Conservation (phyloP, 1,140 invertebrate genomes). For the Brachionus asplanchnoidis region DNA sequence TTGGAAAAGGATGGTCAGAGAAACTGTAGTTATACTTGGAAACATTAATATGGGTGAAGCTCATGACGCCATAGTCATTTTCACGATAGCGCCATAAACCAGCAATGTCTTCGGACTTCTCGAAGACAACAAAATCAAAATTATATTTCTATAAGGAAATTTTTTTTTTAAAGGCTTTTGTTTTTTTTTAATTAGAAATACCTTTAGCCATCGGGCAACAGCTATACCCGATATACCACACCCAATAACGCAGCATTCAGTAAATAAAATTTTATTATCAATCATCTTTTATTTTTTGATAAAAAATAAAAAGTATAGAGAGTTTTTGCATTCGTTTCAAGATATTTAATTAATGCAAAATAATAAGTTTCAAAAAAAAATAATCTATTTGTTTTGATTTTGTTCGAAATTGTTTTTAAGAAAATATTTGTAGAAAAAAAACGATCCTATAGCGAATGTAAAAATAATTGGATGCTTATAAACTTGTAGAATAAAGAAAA, state of each 20-base stretch:
- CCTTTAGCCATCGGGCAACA: conserved; percentile 50
- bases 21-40: conserved; percentile 55
- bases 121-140: conserved; percentile 47
- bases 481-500: neutral
- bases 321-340: neutral
- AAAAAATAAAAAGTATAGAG: neutral
- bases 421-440: conserved; percentile 4
- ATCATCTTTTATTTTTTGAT: conserved; percentile 5
- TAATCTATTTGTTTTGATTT: conserved; percentile 10
- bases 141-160: conserved; percentile 22
- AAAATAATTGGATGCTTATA: conserved; percentile 18
- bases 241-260: conserved; percentile 51
- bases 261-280: neutral
- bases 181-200: conserved; percentile 43
- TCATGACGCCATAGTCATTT: conserved; percentile 55
- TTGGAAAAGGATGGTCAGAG: conserved; percentile 53
- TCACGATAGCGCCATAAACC: conserved; percentile 53
- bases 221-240: conserved; percentile 53
- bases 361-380: conserved; percentile 11
- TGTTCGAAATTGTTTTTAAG: neutral
- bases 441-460: neutral
- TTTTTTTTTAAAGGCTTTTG: neutral
- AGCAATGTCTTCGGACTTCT: conserved; percentile 50
- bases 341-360: neutral
- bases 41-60: conserved; percentile 56